Evolutionary conservation across 2,113 vertebrate species (phyloP), one percentile per base, ranked within the genome.

Genomic region (Prionailurus bengalensis): DNA sequence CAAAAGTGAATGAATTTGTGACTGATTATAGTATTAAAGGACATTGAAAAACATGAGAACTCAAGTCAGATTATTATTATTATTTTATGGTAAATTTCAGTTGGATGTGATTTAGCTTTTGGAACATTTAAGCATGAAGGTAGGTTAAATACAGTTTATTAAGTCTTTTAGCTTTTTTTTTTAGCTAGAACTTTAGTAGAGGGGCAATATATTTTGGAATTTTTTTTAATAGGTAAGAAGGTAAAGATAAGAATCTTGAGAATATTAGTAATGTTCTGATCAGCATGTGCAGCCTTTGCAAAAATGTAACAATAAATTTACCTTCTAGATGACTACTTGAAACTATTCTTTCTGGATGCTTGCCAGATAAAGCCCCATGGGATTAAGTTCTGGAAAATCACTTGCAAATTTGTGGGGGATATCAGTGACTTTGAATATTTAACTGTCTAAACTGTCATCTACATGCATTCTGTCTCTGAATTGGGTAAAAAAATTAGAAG

Each of bases 381-480:
- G 84, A 65, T 97, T 98, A 93, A 84, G 63, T 93, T 98, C 73
- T 98, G 97, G 91, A 97, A 97, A 97, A 96, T 80, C 95, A 86
- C 76, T 97, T 98, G 93, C 61, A 93, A 80, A 96, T 95, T 96
- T 94, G 71, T 91, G 91, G 58, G 42, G 78, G 19, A 68, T 79
- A 91, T 97, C 85, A 93, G 61, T 89, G 88, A 94, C 81, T 98
- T 97, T 79, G 48, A 96, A 70, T 97, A 85, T 89, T 96, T 95
- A 96, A 91, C 92, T 97, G 91, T 96, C 89, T n/a, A 96, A 97
- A 94, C 93, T 98, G 97, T 97, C 97, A 95, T 96, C 71, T 89
- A 5, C 16, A 1, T 89, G 58, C 7, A 0, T 89, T 96, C 39
- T 92, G 51, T 96, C 74, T 88, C 89, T 39, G 29, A 51, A 97